Evolutionary conservation across 2,113 vertebrate species (phyloP).

Genomic region (Ranitomeya variabilis): DNA sequence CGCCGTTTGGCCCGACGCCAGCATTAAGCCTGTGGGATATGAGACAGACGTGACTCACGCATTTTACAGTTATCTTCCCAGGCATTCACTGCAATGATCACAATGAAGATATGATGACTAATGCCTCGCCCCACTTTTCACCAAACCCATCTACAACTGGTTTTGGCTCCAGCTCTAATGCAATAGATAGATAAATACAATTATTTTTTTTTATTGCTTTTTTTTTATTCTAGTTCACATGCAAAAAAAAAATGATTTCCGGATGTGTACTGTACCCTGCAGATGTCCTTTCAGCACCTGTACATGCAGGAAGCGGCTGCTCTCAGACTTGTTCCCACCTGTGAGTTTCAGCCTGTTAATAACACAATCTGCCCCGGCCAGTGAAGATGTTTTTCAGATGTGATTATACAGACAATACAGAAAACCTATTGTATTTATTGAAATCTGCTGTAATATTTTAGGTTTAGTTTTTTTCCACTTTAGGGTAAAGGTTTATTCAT

Average conservation of each 20-base stretch:
- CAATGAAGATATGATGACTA: conserved; percentile 4
- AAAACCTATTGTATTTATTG: neutral
- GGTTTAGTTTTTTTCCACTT: neutral
- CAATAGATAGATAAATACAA: too few relatives aligned
- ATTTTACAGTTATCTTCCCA: conserved; percentile 21
- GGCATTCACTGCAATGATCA: neutral
- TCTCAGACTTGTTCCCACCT: neutral
- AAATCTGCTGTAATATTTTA: neutral
- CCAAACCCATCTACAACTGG: neutral
- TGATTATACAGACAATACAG: neutral
- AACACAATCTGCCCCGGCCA: neutral
- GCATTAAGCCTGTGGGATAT: neutral
- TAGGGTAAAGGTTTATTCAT: neutral
- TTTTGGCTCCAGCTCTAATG: neutral
- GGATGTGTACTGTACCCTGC: too few relatives aligned
- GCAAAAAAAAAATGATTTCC: neutral
- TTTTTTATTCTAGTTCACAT: neutral
- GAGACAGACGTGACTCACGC: conserved; percentile 35
- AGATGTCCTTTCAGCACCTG: neutral
- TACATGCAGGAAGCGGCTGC: neutral
- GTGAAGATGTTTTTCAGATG: neutral
- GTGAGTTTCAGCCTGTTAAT: neutral
- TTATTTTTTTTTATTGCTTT: neutral
- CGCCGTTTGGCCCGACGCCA: neutral
- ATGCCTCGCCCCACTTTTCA: neutral